Evolutionary conservation across 2,888 invertebrate species (phyloP).

Genomic region (Agrochola circellaris): DNA sequence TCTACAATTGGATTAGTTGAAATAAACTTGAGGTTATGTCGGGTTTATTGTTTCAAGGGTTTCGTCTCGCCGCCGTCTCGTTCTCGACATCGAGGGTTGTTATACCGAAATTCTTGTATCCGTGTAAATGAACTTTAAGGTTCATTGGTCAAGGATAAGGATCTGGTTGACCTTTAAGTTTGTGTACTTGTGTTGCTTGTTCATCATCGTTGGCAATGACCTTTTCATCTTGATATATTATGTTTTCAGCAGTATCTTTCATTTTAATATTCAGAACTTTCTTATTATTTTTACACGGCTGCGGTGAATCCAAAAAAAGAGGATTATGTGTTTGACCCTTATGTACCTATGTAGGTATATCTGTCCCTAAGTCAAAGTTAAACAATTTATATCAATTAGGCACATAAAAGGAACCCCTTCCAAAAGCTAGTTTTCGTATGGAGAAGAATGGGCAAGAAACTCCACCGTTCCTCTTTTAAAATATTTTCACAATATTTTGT

Average conservation of each 20-base stretch:
- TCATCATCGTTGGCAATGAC: background rate
- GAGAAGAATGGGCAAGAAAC: no score
- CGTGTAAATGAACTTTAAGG: conserved; percentile 41
- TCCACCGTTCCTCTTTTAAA: no score
- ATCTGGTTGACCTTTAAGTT: conserved; percentile 27
- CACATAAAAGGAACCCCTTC: no score
- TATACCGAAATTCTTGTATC: conserved; percentile 33
- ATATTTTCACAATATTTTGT: no score
- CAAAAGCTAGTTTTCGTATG: no score
- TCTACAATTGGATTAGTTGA: conserved; percentile 55
- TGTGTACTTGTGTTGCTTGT: background rate
- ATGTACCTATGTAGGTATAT: no score
- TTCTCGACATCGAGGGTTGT: conserved; percentile 27
- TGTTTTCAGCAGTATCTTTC: background rate
- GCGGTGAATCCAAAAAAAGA: no score
- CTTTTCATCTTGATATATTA: background rate
- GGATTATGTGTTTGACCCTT: no score
- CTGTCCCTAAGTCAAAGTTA: no score
- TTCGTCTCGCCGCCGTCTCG: conserved; percentile 53
- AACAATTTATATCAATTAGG: no score
- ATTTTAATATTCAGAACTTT: background rate
- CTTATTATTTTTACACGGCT: background rate
- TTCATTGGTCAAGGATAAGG: conserved; percentile 44
- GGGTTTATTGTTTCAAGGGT: conserved; percentile 55
- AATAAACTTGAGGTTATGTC: conserved; percentile 52